Conservation (phyloP, 2,113 vertebrate genomes). For the Equus quagga region DNA sequence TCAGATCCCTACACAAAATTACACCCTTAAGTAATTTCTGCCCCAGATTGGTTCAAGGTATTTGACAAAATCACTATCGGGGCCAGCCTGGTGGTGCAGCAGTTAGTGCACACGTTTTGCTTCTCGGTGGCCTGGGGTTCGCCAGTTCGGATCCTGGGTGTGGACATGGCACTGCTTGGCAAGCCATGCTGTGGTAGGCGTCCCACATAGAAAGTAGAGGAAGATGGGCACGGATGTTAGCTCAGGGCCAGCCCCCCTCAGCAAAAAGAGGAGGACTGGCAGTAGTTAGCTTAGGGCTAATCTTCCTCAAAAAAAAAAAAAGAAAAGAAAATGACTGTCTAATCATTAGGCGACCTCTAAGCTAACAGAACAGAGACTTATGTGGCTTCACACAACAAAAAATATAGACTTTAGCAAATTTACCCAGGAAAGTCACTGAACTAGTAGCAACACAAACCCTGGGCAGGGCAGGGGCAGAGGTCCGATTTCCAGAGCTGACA, state of each 20-base stretch:
- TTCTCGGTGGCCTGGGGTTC: too few relatives aligned
- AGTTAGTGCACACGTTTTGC: too few relatives aligned
- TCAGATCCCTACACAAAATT: neutral
- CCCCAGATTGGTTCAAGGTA: neutral
- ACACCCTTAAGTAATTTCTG: neutral
- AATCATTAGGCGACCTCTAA: neutral
- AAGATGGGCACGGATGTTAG: too few relatives aligned
- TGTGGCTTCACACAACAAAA: neutral
- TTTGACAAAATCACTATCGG: neutral
- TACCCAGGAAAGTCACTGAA: neutral
- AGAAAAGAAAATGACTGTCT: neutral
- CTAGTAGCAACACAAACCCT: neutral
- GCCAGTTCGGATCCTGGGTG: too few relatives aligned
- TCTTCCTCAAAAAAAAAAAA: too few relatives aligned
- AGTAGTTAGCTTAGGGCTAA: too few relatives aligned
- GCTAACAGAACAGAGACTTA: neutral
- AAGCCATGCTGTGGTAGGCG: too few relatives aligned
- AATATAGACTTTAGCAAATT: neutral
- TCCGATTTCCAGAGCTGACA: neutral
- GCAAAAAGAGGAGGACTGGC: too few relatives aligned
- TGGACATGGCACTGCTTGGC: too few relatives aligned
- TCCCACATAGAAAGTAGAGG: too few relatives aligned
- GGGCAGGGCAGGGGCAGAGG: neutral
- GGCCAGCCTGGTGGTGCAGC: too few relatives aligned
- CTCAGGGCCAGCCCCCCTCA: too few relatives aligned